phyloP scores from a whole-genome alignment of 2,113 vertebrate species.

The Oncorhynchus keta region DNA sequence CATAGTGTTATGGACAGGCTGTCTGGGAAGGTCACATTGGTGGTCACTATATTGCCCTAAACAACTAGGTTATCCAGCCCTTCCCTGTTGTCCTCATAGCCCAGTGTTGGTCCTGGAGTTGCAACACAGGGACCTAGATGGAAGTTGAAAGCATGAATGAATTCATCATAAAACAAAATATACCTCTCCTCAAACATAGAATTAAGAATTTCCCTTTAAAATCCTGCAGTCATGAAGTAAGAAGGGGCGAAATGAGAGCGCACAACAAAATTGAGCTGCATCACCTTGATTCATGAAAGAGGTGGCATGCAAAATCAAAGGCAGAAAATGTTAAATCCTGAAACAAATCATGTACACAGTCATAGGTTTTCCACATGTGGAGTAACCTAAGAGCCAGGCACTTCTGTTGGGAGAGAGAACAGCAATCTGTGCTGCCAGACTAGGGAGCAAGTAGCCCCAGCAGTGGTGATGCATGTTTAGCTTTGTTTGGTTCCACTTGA shows the following conservation, averaged over 20 bases:
- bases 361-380: constrained; percentile 8
- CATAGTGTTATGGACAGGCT: constrained; percentile 48
- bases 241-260: not conserved
- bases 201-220: not conserved
- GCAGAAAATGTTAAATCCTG: no score
- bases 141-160: not conserved
- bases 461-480: constrained; percentile 56
- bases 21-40: constrained; percentile 41
- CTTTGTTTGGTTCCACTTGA: constrained; percentile 55
- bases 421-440: constrained; percentile 47
- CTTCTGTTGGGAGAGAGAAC: constrained; percentile 15
- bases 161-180: not conserved
- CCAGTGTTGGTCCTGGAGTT: not conserved
- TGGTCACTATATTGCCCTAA: constrained; percentile 6
- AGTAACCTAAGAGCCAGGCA: constrained; percentile 20
- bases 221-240: not conserved
- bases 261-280: not conserved
- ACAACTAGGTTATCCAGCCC: not conserved
- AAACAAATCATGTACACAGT: not conserved
- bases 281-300: not conserved
- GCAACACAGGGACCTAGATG: not conserved
- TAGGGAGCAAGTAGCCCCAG: constrained; percentile 27
- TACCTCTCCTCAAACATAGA: not conserved
- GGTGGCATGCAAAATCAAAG: no score
- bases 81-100: constrained; percentile 20